Evolutionary conservation across 2,888 invertebrate genomes (phyloP).

Genomic region (Podabrus alpinus): DNA sequence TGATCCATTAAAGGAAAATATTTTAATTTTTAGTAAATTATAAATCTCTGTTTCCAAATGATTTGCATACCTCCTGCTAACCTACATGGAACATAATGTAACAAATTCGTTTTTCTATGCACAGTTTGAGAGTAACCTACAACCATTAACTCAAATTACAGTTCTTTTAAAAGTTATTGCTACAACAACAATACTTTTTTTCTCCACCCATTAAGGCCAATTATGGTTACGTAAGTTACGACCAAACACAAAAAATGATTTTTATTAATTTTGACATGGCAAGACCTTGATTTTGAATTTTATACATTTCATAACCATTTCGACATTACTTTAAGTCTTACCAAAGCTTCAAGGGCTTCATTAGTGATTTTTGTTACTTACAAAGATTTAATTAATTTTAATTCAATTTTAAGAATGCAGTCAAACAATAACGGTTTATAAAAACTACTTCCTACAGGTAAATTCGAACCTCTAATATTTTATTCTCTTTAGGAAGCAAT

Average conservation of each 20-base stretch:
- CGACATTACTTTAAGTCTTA: not conserved
- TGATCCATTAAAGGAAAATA: not conserved
- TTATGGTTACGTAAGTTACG: not conserved
- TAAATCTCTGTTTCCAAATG: not conserved
- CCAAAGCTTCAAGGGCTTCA: not conserved
- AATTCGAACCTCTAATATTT: not conserved
- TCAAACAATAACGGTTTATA: not conserved
- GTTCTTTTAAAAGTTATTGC: not conserved
- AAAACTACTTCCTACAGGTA: not conserved
- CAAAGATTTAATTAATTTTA: not conserved
- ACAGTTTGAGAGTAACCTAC: not conserved
- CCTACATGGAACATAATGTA: not conserved
- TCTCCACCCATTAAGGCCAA: not conserved
- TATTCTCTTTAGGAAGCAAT: not conserved
- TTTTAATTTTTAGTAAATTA: not conserved
- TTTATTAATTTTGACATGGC: not conserved
- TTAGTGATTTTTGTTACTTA: not conserved
- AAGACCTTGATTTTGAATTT: not conserved
- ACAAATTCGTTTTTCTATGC: not conserved
- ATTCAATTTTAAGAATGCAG: not conserved
- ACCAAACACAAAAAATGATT: not conserved
- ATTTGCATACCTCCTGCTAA: not conserved
- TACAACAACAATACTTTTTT: not conserved
- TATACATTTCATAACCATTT: not conserved
- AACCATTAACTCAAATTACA: not conserved